phyloP scores from a whole-genome alignment of 2,888 invertebrate species.

The Timandra comae region DNA sequence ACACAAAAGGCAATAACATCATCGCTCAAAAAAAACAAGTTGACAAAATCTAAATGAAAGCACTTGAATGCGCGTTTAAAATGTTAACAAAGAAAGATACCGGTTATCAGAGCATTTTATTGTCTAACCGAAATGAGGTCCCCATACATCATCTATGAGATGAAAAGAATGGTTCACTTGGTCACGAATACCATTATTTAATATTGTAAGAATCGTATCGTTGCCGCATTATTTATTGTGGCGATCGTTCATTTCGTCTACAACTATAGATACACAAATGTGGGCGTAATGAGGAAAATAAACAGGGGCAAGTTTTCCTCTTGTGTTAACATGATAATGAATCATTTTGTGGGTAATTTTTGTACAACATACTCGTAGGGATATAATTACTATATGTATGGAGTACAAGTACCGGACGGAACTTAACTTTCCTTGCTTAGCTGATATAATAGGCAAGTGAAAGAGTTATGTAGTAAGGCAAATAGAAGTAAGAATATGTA shows the following conservation, averaged over 20 bases:
- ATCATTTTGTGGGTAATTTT: no score
- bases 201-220: constrained; percentile 42
- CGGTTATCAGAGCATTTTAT: constrained; percentile 30
- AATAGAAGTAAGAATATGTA: no score
- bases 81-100: constrained; percentile 10
- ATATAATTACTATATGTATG: no score
- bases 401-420: no score
- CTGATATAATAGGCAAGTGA: no score
- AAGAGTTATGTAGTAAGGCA: no score
- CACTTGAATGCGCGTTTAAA: constrained; percentile 15
- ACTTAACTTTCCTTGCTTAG: no score
- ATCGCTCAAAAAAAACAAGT: constrained; percentile 8
- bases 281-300: constrained; percentile 10
- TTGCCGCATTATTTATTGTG: constrained; percentile 41
- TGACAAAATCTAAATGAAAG: constrained; percentile 12
- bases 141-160: constrained; percentile 30
- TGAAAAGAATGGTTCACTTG: constrained; percentile 26
- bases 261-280: constrained; percentile 32
- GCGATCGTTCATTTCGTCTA: constrained; percentile 44
- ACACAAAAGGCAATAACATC: no score
- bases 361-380: no score
- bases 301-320: neutral
- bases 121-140: constrained; percentile 31
- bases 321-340: no score
- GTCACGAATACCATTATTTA: constrained; percentile 50